Conservation (phyloP, 2,888 invertebrate genomes). For the Drosophila kuntzei region DNA sequence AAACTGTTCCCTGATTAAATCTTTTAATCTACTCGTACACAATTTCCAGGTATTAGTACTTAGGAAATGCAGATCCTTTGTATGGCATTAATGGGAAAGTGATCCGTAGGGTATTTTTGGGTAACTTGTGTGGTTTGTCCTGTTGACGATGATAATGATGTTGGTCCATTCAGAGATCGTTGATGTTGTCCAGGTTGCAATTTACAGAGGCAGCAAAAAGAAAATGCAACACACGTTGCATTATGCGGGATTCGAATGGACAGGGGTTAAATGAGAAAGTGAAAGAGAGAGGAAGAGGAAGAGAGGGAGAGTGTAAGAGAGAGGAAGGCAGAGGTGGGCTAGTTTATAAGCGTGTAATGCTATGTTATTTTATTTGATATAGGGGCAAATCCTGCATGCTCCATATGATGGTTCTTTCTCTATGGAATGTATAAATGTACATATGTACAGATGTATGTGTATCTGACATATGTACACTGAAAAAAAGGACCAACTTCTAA, state of each 20-base stretch:
- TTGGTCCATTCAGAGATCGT: conserved; percentile 44
- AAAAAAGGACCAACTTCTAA: too few relatives aligned
- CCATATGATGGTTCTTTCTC: conserved; percentile 21
- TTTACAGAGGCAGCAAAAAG: conserved; percentile 17
- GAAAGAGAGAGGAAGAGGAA: neutral
- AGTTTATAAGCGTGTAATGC: neutral
- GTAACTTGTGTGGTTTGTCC: conserved; percentile 3
- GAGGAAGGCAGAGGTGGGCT: neutral
- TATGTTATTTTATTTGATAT: conserved; percentile 21
- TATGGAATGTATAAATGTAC: neutral
- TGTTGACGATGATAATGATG: conserved; percentile 31
- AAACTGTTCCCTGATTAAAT: neutral
- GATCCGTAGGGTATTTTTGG: conserved; percentile 1
- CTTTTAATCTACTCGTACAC: neutral
- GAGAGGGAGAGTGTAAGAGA: neutral
- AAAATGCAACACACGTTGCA: conserved; percentile 17
- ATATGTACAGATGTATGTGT: neutral
- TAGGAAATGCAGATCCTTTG: neutral
- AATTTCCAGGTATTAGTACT: conserved; percentile 9
- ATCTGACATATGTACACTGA: conserved; percentile 15
- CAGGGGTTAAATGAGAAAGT: conserved; percentile 36
- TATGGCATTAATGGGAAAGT: neutral
- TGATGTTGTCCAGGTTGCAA: conserved; percentile 23
- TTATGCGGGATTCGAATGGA: conserved; percentile 43
- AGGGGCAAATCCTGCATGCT: conserved; percentile 53